phyloP scores from a whole-genome alignment of 2,113 vertebrate genomes.

The Sinocyclocheilus anophthalmus region DNA sequence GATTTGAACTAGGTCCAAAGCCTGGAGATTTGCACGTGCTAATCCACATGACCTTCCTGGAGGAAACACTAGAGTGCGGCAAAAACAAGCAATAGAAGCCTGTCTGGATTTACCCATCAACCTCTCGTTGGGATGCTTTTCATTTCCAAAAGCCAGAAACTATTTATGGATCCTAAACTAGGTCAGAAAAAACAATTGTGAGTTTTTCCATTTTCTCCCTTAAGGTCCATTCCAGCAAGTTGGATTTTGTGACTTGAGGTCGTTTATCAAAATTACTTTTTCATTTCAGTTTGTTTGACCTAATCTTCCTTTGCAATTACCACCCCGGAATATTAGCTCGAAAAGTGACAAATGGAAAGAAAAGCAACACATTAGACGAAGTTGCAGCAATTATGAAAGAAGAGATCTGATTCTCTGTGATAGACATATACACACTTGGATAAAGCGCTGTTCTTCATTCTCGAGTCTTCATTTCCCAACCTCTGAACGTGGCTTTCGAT shows the following conservation, averaged over 20 bases:
- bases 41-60: slow-evolving; percentile 44
- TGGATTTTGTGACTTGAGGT: slow-evolving; percentile 13
- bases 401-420: slow-evolving; percentile 25
- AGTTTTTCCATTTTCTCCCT: background rate
- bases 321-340: slow-evolving; percentile 33
- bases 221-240: slow-evolving; percentile 16
- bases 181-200: slow-evolving; percentile 12
- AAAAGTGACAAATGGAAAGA: slow-evolving; percentile 28
- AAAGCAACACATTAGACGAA: slow-evolving; percentile 23
- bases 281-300: slow-evolving; percentile 38
- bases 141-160: background rate
- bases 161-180: background rate
- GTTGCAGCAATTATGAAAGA: slow-evolving; percentile 33
- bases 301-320: slow-evolving; percentile 51
- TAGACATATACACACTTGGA: slow-evolving; percentile 55
- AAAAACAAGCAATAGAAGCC: background rate
- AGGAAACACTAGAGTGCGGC: background rate
- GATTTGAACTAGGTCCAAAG: slow-evolving; percentile 45
- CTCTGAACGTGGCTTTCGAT: slow-evolving; percentile 59
- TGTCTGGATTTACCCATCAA: background rate
- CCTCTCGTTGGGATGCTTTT: background rate
- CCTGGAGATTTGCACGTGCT: slow-evolving; percentile 42
- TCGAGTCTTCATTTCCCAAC: slow-evolving; percentile 54
- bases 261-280: slow-evolving; percentile 48
- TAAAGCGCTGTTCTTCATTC: slow-evolving; percentile 61